Base-by-base conservation (phyloP, 2,113 vertebrate species). In the Strigops habroptila region DNA sequence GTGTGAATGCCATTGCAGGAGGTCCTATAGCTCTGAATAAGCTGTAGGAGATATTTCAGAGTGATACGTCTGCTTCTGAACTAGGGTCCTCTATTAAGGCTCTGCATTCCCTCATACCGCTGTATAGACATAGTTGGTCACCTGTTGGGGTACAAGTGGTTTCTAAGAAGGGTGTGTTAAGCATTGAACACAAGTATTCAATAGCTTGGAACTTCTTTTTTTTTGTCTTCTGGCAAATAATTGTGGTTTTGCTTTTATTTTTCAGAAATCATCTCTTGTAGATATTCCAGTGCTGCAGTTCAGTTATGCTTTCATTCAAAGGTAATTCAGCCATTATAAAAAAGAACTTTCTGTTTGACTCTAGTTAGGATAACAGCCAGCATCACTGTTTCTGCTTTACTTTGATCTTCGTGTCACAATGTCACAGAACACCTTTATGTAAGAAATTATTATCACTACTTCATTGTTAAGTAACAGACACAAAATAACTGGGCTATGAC, bases 211-310 rank as follows among this genome's bases (percentile, higher is more conserved):
- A 51, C 51, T 86, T 82, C 24, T 23, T 22, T 55, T 55, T 59
- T 59, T 16, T 68, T 16, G 43, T 30, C 46, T 74, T 23, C 39
- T 62, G 37, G 8, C 11, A 86, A 74, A n/a, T 70, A 67, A 86
- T 7, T n/a, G 22, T 21, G 9, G 5, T 3, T 87, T 86, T 83
- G 35, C 67, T 81, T 94, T 95, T 94, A 4, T 90, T 95, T 97
- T 97, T 15, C 97, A 99, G 99, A 99, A 98, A 83, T 97, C 98
- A 2, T 97, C 97, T 4, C 97, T 99, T 12, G 98, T 99, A 59
- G 99, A 99, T 86, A 98, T 99, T 60, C 99, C 99, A 1, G 97
- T 99, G 98, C 92, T 99, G 65, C 99, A 99, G 95, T 99, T 99
- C 95, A 98, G 98, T 92, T 99, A 97, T 21, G 96, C 98, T 52